Evolutionary conservation across 1,140 invertebrate genomes (phyloP).

Genomic region (Ostrea edulis): DNA sequence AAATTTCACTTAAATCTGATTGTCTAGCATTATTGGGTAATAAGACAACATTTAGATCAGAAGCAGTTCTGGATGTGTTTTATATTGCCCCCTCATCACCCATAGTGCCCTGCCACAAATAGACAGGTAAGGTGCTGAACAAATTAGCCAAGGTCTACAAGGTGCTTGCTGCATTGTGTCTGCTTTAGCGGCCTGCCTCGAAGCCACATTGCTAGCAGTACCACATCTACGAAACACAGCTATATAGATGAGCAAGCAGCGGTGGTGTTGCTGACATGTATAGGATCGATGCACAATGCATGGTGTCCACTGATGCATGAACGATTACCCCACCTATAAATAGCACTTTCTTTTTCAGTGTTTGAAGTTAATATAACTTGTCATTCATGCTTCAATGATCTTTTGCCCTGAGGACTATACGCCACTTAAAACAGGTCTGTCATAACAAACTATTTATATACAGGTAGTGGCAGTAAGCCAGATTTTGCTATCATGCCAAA

Average conservation of each 20-base stretch:
- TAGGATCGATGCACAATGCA: conserved; percentile 13
- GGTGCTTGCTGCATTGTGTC: conserved; percentile 32
- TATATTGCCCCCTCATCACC: conserved; percentile 26
- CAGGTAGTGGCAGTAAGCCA: conserved; percentile 26
- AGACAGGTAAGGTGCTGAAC: neutral
- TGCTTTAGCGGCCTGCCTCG: conserved; percentile 24
- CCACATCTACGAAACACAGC: neutral
- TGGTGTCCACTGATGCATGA: conserved; percentile 28
- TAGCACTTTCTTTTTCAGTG: neutral
- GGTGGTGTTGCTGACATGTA: conserved; percentile 36
- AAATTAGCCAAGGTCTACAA: conserved; percentile 34
- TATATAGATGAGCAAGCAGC: conserved; percentile 36
- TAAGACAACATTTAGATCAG: conserved; percentile 29
- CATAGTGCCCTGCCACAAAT: neutral
- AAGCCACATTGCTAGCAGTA: conserved; percentile 36
- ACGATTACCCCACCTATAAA: conserved; percentile 27
- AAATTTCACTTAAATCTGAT: neutral
- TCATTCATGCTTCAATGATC: conserved; percentile 31
- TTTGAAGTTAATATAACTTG: neutral
- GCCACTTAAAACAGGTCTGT: conserved; percentile 27
- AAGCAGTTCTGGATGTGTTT: conserved; percentile 38
- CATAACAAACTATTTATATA: conserved; percentile 33
- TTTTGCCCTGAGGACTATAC: conserved; percentile 7
- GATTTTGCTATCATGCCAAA: neutral
- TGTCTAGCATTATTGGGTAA: conserved; percentile 32